Evolutionary conservation across 2,113 vertebrate genomes (phyloP), one percentile per base, ranked within the genome.

Genomic region (Lepisosteus oculatus): DNA sequence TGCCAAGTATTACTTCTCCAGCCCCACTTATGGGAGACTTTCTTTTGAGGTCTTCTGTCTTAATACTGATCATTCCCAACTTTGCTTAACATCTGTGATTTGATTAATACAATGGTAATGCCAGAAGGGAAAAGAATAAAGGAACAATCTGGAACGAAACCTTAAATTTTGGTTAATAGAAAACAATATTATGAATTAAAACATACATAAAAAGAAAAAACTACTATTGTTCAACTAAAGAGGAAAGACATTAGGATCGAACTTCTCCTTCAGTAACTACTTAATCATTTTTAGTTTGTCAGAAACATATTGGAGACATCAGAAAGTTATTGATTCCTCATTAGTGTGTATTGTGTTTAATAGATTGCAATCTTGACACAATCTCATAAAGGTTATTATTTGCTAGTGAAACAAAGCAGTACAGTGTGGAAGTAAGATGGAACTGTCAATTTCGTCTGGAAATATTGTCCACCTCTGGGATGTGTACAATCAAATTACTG

Each of bases 231-330:
- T 65, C 62, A 65, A 29, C 62, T 9, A 13, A 59, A 15, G 57
- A 65, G 8, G 42, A 42, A 12, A 65, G 17, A 65, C n/a, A 41
- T 65, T 41, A 13, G 51, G 66, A 55, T 54, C 45, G 7, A 55
- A 17, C 13, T 55, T 29, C 17, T 12, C 66, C 44, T 15, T 15
- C 45, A 6, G 44, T 17, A 68, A 8, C 66, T 43, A 68, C 15
- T 59, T 61, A 43, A 43, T 61, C 68, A 59, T 70, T 59, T 61
- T n/a, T 57, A 7, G 13, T 59, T 70, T 70, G 68, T 65, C 62
- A 65, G 62, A 65, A 65, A 4, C 62, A 65, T 65, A 65, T 65
- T 65, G n/a, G 17, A 29, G 62, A 65, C 62, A 65, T 65, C 62
- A 15, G 62, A 8, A 15, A 41, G 8, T 29, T 65, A 65, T 65